These are phyloP conservation scores for Drosophila helvetica DNA, from an alignment of 2,888 invertebrate species.

Conservation along the genomic window DNA sequence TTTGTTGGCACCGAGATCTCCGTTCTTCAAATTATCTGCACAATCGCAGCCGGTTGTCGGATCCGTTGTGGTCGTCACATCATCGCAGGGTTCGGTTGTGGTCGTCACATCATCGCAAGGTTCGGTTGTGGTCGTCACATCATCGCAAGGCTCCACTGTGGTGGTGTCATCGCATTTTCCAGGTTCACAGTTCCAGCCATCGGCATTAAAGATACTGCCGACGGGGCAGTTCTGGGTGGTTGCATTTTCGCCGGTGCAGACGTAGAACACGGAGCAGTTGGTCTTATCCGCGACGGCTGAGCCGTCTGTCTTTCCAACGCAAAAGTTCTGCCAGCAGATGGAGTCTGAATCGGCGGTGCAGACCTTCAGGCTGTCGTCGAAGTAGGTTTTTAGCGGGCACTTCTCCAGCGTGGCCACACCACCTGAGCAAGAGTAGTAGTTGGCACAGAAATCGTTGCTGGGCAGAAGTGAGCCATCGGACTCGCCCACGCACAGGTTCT, in stretches of 20 bases:
- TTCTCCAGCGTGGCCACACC: conserved; percentile 40
- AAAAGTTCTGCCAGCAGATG: conserved; percentile 66
- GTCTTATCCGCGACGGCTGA: conserved; percentile 26
- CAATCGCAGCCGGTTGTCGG: conserved; percentile 53
- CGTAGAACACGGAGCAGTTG: conserved; percentile 57
- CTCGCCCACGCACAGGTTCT: conserved; percentile 65
- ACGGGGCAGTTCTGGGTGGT: conserved; percentile 38
- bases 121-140: conserved; percentile 10
- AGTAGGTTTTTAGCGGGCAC: conserved; percentile 67
- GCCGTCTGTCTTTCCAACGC: conserved; percentile 54
- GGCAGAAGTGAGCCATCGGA: conserved; percentile 41
- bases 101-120: conserved; percentile 15
- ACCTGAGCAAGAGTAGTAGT: conserved; percentile 62
- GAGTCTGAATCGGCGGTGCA: conserved; percentile 55
- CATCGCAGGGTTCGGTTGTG: conserved; percentile 8
- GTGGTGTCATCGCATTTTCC: conserved; percentile 58
- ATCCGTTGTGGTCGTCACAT: conserved; percentile 5
- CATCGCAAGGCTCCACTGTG: conserved; percentile 20
- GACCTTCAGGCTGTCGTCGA: conserved; percentile 6
- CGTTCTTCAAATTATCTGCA: conserved; percentile 50
- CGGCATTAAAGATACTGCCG: conserved; percentile 54
- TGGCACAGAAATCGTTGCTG: conserved; percentile 52
- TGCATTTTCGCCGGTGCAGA: conserved; percentile 46
- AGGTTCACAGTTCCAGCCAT: conserved; percentile 39
- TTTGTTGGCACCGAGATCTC: conserved; percentile 55